Evolutionary conservation across 2,797 vertebrate genomes (phyloP).

Genomic region (Dicrostonyx torquatus): DNA sequence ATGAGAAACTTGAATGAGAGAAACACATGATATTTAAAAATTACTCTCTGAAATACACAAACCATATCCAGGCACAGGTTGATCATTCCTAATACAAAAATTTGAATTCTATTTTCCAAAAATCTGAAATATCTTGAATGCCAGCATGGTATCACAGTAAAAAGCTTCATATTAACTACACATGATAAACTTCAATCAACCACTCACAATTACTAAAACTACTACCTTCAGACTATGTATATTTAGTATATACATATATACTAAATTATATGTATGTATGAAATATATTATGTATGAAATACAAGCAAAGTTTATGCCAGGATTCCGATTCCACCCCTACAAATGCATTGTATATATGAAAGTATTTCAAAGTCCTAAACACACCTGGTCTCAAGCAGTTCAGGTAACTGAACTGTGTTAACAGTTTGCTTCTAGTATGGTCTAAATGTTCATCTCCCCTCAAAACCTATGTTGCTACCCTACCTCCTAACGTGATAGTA

Average conservation of each 20-base stretch:
- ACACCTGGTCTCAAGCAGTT: not conserved
- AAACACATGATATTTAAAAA: slow-evolving; percentile 10
- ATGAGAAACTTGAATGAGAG: not conserved
- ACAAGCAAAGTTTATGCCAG: not conserved
- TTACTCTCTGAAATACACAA: slow-evolving; percentile 13
- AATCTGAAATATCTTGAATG: not conserved
- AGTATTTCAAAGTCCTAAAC: not conserved
- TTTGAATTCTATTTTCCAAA: not conserved
- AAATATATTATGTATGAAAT: not conserved
- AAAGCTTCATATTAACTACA: not conserved
- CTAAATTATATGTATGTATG: too few species aligned
- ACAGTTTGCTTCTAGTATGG: not conserved
- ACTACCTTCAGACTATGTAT: not conserved
- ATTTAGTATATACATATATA: not conserved
- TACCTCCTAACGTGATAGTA: not conserved
- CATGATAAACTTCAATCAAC: not conserved
- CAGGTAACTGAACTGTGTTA: not conserved
- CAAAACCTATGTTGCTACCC: not conserved
- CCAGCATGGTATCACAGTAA: not conserved
- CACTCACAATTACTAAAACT: not conserved
- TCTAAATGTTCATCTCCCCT: not conserved
- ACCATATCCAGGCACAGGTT: slow-evolving; percentile 18
- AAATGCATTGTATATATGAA: not conserved
- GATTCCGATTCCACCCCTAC: not conserved
- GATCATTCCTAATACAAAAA: not conserved